Percentiles rank a stretch among this genome's conserved stretches.
Conservation (phyloP, 1,140 invertebrate genomes). For the Akabosia matsudoensis region DNA sequence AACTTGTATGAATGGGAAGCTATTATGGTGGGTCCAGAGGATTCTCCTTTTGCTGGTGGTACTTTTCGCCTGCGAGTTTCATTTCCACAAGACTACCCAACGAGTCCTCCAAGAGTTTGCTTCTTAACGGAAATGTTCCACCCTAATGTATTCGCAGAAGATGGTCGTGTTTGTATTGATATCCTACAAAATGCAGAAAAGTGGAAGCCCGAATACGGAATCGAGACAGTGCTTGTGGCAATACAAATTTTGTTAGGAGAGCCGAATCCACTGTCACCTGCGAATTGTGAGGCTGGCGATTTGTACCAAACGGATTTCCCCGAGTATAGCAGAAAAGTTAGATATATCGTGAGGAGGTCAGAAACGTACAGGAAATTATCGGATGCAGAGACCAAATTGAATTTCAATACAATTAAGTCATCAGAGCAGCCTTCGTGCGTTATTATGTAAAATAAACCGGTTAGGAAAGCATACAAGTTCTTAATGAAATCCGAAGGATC, state of each 20-base stretch:
- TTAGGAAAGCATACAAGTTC: no score
- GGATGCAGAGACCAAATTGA: not conserved
- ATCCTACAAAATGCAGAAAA: slow-evolving; percentile 87
- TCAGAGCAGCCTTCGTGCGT: not conserved
- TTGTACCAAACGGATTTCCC: not conserved
- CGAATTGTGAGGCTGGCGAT: slow-evolving; percentile 8
- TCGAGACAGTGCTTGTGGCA: not conserved
- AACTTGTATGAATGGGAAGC: not conserved
- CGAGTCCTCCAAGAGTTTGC: slow-evolving; percentile 96
- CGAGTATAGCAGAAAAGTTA: not conserved
- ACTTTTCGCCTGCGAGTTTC: slow-evolving; percentile 99
- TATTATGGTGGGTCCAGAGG: slow-evolving; percentile 66
- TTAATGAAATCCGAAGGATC: no score
- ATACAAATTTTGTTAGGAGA: slow-evolving; percentile 31
- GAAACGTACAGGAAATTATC: not conserved
- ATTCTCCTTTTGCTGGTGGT: slow-evolving; percentile 99
- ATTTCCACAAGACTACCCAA: slow-evolving; percentile 99
- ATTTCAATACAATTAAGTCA: not conserved
- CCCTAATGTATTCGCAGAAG: slow-evolving; percentile 95
- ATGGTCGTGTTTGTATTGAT: slow-evolving; percentile 98
- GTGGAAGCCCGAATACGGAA: slow-evolving; percentile 67
- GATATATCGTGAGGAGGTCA: not conserved
- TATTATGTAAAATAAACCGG: not conserved
- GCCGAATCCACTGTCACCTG: slow-evolving; percentile 30
- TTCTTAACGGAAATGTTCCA: slow-evolving; percentile 99